These are phyloP conservation scores for Porites evermanni DNA, from an alignment of 92 coral and sea anemone species.

Conservation along the genomic window DNA sequence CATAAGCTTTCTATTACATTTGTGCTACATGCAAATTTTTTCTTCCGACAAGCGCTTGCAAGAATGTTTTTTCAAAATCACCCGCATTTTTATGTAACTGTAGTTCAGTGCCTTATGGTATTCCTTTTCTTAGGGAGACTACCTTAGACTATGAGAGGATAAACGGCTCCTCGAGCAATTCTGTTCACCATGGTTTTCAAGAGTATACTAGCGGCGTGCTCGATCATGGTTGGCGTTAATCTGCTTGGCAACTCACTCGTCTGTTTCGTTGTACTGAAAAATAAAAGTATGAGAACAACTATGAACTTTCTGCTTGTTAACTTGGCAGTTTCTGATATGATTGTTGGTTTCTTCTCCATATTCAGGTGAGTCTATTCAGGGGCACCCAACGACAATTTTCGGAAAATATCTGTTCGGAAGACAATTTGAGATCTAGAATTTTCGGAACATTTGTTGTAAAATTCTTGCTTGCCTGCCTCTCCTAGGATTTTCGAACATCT, in stretches of 20 bases:
- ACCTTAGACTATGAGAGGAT: background rate
- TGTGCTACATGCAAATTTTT: no score
- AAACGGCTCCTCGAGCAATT: background rate
- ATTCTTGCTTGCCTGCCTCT: no score
- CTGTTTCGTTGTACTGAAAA: slow-evolving; percentile 53
- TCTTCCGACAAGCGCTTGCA: no score
- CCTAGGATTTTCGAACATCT: no score
- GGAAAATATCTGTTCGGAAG: no score
- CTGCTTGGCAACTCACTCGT: slow-evolving; percentile 68
- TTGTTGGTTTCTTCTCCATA: slow-evolving; percentile 61
- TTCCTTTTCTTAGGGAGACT: background rate
- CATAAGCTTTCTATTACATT: no score
- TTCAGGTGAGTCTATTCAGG: slow-evolving; percentile 36
- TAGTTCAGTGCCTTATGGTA: no score
- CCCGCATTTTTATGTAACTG: no score
- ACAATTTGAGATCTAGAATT: no score
- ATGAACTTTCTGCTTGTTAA: slow-evolving; percentile 73
- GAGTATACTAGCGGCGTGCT: background rate
- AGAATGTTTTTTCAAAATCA: no score
- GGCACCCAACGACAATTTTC: no score
- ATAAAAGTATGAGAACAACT: slow-evolving; percentile 62
- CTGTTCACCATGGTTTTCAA: background rate
- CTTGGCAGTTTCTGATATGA: slow-evolving; percentile 69
- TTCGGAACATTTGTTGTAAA: no score
- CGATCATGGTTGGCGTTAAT: slow-evolving; percentile 50